These are phyloP conservation scores for Dendropsophus ebraccatus DNA, from an alignment of 2,113 vertebrate genomes.

Conservation along the genomic window DNA sequence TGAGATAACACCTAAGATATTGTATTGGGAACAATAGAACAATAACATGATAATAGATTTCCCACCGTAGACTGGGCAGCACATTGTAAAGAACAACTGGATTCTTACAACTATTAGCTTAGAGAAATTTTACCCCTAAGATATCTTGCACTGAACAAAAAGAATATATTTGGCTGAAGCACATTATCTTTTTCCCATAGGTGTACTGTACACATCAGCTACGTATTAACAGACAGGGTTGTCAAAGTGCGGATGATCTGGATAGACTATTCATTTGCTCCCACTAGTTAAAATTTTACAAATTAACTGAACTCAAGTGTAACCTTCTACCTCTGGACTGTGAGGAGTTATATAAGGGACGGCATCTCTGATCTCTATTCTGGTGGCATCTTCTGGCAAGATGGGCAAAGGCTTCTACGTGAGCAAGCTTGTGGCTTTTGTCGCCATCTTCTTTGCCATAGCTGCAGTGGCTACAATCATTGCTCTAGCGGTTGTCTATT, in stretches of 20 bases:
- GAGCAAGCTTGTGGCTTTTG: conserved; percentile 77
- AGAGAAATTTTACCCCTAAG: not conserved
- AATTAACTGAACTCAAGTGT: conserved; percentile 63
- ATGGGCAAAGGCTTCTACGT: conserved; percentile 91
- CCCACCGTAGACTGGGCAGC: not conserved
- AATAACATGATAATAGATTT: not conserved
- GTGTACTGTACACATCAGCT: not conserved
- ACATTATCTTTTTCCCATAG: conserved; percentile 3
- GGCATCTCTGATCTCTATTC: not conserved
- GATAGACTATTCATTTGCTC: conserved; percentile 4
- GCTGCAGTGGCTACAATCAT: conserved; percentile 79
- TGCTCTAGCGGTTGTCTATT: conserved; percentile 81
- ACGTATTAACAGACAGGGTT: not conserved
- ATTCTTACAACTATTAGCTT: not conserved
- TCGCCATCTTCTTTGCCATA: conserved; percentile 69
- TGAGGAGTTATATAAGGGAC: conserved; percentile 60
- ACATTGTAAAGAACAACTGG: not conserved
- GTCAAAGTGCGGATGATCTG: conserved; percentile 1
- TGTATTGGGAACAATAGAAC: not conserved
- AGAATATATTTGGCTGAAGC: not conserved
- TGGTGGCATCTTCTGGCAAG: conserved; percentile 3
- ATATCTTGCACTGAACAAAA: not conserved
- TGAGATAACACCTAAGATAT: not conserved
- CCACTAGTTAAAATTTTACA: conserved; percentile 65
- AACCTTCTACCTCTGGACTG: not conserved